A percentile compares a stretch with the other conserved stretches of the same genome.
Conservation (phyloP, 2,113 vertebrate genomes). For the Apteryx mantelli region DNA sequence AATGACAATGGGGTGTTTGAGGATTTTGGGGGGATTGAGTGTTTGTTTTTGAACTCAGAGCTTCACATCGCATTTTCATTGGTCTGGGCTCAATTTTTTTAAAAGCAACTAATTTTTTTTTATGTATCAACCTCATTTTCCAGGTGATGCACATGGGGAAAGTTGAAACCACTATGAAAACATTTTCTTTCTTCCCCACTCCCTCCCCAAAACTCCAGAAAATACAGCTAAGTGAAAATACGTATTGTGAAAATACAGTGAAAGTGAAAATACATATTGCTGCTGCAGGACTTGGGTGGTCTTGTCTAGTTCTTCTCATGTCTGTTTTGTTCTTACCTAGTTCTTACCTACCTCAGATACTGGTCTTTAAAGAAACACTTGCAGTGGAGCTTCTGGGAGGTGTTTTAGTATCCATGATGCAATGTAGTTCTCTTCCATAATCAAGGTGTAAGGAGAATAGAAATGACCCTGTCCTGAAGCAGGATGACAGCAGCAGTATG, state of each 20-base stretch:
- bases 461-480: not conserved
- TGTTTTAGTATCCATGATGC: not conserved
- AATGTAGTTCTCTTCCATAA: too few relatives aligned
- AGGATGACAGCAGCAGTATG: too few relatives aligned
- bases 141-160: not conserved
- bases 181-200: not conserved
- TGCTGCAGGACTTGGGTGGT: not conserved
- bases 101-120: not conserved
- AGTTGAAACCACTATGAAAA: not conserved
- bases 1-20: not conserved
- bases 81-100: not conserved
- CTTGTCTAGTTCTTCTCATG: not conserved
- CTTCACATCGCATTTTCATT: not conserved
- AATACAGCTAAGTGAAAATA: not conserved
- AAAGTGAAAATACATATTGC: not conserved
- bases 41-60: not conserved
- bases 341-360: not conserved
- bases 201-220: not conserved
- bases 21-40: not conserved
- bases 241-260: too few relatives aligned
- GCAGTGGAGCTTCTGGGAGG: not conserved
- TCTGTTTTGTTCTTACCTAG: not conserved
- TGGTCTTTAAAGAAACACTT: not conserved
- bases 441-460: not conserved
- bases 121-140: not conserved